These are phyloP conservation scores for Phymatocera aterrima DNA, from an alignment of 2,888 invertebrate genomes.

Conservation along the genomic window DNA sequence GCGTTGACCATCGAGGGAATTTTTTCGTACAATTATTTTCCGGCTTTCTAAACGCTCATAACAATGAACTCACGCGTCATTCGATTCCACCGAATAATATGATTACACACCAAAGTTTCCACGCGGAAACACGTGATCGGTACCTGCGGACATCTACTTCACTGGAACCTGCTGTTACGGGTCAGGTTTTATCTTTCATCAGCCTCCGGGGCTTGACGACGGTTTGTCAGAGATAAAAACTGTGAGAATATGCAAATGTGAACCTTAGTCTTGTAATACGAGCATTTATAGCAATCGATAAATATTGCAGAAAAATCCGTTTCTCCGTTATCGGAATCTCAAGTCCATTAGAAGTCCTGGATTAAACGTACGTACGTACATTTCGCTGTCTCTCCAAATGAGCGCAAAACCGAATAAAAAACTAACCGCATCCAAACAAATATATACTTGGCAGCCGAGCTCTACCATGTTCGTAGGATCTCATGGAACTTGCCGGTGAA, in stretches of 20 bases:
- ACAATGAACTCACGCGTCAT: neutral
- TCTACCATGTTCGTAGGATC: constrained; percentile 21
- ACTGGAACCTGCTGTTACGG: neutral
- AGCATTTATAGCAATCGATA: neutral
- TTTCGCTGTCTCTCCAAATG: neutral
- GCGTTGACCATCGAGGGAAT: neutral
- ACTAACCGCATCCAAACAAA: constrained; percentile 8
- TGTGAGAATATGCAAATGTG: neutral
- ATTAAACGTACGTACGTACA: neutral
- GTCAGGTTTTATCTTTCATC: neutral
- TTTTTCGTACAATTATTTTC: neutral
- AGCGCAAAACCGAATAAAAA: neutral
- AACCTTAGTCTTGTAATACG: neutral
- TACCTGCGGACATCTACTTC: neutral
- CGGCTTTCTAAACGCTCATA: neutral
- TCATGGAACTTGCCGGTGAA: constrained; percentile 27
- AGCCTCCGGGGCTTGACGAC: neutral
- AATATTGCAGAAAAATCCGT: neutral
- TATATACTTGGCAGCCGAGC: constrained; percentile 20
- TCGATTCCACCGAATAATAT: neutral
- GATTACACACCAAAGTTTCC: neutral
- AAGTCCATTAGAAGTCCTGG: neutral
- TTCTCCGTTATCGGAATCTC: neutral
- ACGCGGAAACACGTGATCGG: neutral
- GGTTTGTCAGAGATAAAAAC: neutral